Conservation (phyloP, 2,888 invertebrate species). For the Lydus trimaculatus region DNA sequence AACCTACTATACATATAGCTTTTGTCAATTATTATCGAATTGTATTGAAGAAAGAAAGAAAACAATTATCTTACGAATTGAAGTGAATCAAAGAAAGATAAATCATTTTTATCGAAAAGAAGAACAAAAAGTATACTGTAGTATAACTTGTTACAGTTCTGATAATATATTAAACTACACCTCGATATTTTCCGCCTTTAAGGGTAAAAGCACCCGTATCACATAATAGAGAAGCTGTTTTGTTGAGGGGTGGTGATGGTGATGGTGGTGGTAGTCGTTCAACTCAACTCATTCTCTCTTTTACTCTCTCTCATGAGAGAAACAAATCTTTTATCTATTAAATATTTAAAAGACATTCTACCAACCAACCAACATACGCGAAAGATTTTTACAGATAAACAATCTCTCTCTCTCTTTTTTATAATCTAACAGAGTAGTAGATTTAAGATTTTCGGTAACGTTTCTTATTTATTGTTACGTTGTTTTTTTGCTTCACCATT, state of each 20-base stretch:
- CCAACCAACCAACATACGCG: not conserved
- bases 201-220: constrained; percentile 14
- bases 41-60: too few relatives aligned
- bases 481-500: not conserved
- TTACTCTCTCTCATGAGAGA: constrained; percentile 7
- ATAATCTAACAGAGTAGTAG: not conserved
- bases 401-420: not conserved
- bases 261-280: not conserved
- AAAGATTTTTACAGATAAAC: constrained; percentile 6
- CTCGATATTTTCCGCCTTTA: constrained; percentile 13
- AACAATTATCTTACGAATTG: too few relatives aligned
- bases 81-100: constrained; percentile 16
- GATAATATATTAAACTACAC: constrained; percentile 14
- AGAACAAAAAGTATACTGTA: not conserved
- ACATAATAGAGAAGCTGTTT: constrained; percentile 10
- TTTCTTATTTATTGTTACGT: not conserved
- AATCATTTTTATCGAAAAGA: not conserved
- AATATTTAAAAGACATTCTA: constrained; percentile 11
- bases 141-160: constrained; percentile 15
- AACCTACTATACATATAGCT: too few relatives aligned
- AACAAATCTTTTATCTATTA: constrained; percentile 17
- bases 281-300: not conserved
- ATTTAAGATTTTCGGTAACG: constrained; percentile 14
- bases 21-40: constrained; percentile 5
- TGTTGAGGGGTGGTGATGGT: not conserved